Evolutionary conservation across 2,888 invertebrate species (phyloP).

Genomic region (Steromphala cineraria): DNA sequence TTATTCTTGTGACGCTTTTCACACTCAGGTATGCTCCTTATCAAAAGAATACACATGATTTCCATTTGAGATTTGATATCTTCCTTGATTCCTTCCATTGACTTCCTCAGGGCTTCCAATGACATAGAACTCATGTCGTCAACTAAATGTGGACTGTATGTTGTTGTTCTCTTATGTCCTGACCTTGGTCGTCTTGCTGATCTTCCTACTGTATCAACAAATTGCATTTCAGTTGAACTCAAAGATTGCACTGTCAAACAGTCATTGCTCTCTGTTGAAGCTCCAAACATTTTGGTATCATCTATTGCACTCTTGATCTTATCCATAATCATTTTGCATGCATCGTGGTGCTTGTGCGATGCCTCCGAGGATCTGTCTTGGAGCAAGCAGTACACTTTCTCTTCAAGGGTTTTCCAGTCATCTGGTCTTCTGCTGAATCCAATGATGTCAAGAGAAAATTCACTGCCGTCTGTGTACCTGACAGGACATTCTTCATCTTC

Average conservation of each 20-base stretch:
- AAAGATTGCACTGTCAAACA: neutral
- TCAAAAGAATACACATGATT: slow-evolving; percentile 37
- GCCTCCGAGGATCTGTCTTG: slow-evolving; percentile 20
- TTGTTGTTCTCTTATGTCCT: neutral
- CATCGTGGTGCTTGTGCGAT: slow-evolving; percentile 25
- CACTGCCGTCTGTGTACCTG: slow-evolving; percentile 26
- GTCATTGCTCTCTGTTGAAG: neutral
- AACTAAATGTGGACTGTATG: neutral
- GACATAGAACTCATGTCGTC: neutral
- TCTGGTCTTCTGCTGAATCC: slow-evolving; percentile 43
- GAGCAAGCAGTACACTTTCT: slow-evolving; percentile 51
- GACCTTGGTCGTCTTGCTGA: neutral
- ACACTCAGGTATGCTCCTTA: slow-evolving; percentile 9
- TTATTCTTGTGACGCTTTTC: slow-evolving; percentile 43
- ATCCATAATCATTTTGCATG: slow-evolving; percentile 39
- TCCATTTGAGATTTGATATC: slow-evolving; percentile 45
- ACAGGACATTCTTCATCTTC: slow-evolving; percentile 37
- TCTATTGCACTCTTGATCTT: slow-evolving; percentile 22
- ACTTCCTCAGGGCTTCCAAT: slow-evolving; percentile 23
- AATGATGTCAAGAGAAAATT: slow-evolving; percentile 46
- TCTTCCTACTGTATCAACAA: neutral
- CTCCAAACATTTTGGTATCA: slow-evolving; percentile 23
- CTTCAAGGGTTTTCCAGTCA: slow-evolving; percentile 62
- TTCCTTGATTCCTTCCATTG: slow-evolving; percentile 39
- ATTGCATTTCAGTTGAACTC: neutral